Evolutionary conservation across 2,888 invertebrate genomes (phyloP), one percentile per base, ranked within the genome.

Genomic region (Eristalis tenax): DNA sequence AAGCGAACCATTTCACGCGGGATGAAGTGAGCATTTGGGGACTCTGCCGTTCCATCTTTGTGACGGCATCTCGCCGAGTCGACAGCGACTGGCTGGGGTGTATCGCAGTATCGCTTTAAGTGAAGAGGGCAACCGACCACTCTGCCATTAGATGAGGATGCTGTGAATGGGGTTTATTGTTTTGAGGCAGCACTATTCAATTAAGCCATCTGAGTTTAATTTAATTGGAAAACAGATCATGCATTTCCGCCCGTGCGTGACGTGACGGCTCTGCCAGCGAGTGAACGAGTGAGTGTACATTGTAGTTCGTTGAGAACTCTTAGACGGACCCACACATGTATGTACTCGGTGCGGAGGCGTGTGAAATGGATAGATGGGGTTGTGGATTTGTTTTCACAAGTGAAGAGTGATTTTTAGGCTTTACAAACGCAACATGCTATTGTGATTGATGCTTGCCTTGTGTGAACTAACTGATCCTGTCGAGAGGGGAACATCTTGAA

Each of bases 161-260:
- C 61, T 87, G 68, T 87, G 87, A 87, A 87, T 87, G 79, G 87
- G 83, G 87, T 87, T 87, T 83, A 87, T 87, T 87, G 87, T 87
- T 87, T 79, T 83, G 87, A 73, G 87, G 87, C 87, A 87, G 83
- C 64, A 79, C 87, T 83, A 87, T 87, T 87, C 87, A 87, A 87
- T 87, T 87, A 83, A 80, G 74, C 87, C 87, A 83, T 87, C 83
- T 87, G 87, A 87, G 79, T 87, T 76, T 86, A 83, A 86, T 86
- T 83, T 87, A 87, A 87, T 87, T 87, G 87, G 64, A 87, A 87
- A 87, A 87, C 79, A 87, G 83, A 87, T 87, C 87, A 87, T 87
- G 87, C 76, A 87, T 83, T 87, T 87, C 87, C 87, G 87, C 57
- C 83, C 68, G 64, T 76, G 83, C 79, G 83, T 83, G 73, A 65